phyloP scores from a whole-genome alignment of 2,888 invertebrate species.

The Cantharis flavilabris region DNA sequence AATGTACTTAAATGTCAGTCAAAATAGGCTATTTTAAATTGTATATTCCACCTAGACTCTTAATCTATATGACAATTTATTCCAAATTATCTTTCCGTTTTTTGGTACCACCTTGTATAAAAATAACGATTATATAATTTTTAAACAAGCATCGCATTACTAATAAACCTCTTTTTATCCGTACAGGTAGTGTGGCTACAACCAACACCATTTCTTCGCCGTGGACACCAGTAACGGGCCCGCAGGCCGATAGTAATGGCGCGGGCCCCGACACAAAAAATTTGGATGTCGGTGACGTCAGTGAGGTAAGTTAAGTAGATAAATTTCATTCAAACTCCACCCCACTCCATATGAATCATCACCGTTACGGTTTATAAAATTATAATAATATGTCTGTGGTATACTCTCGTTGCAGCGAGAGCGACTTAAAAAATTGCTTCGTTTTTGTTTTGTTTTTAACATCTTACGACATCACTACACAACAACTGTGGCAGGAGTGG shows the following conservation, averaged over 20 bases:
- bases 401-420: neutral
- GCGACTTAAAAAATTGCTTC: neutral
- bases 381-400: neutral
- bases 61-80: neutral
- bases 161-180: slow-evolving; percentile 10
- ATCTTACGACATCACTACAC: neutral
- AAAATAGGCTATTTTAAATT: slow-evolving; percentile 57
- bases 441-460: neutral
- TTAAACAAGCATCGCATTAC: neutral
- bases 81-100: neutral
- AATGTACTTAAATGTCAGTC: slow-evolving; percentile 62
- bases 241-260: slow-evolving; percentile 89
- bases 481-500: neutral
- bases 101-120: neutral
- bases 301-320: slow-evolving; percentile 69
- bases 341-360: neutral
- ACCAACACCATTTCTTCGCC: slow-evolving; percentile 95
- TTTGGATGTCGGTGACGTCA: slow-evolving; percentile 91
- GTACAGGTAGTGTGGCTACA: slow-evolving; percentile 67
- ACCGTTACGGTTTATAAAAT: neutral
- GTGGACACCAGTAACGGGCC: slow-evolving; percentile 91
- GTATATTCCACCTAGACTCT: neutral
- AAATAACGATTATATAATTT: neutral
- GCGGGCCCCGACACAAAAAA: slow-evolving; percentile 90
- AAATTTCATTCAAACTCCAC: neutral